Conservation (phyloP, 1,140 invertebrate genomes). For the Calosoma granatense region DNA sequence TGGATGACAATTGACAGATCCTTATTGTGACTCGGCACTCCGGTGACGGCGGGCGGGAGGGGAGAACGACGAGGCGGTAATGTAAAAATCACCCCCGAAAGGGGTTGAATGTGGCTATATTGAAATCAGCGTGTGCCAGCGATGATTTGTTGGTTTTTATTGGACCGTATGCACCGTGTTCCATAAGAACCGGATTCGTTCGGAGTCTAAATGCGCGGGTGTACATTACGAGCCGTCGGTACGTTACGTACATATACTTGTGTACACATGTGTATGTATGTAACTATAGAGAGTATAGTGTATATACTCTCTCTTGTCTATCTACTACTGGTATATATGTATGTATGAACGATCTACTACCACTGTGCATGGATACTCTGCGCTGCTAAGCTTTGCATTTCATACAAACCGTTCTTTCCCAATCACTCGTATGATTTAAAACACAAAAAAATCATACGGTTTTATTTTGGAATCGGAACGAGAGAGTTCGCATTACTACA, state of each 20-base stretch:
- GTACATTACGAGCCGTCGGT: neutral
- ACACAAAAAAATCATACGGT: neutral
- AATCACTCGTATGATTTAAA: conserved; percentile 2
- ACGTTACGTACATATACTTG: neutral
- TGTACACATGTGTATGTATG: neutral
- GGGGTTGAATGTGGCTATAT: conserved; percentile 25
- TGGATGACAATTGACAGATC: conserved; percentile 30
- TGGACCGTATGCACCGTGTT: neutral
- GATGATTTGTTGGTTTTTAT: neutral
- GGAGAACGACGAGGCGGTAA: conserved; percentile 11
- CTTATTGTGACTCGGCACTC: conserved; percentile 25
- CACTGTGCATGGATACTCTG: neutral
- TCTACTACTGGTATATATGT: neutral
- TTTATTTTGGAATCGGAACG: neutral
- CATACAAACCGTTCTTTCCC: conserved; percentile 4
- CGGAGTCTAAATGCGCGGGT: neutral
- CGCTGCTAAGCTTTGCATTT: neutral
- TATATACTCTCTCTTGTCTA: neutral
- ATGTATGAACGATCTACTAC: too few relatives aligned
- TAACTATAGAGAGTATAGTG: neutral
- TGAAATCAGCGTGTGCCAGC: conserved; percentile 23
- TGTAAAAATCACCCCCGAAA: conserved; percentile 27
- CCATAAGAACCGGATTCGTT: neutral
- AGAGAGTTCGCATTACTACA: neutral
- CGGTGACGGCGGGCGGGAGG: neutral